Evolutionary conservation across 2,113 vertebrate species (phyloP).

Genomic region (Motacilla alba): DNA sequence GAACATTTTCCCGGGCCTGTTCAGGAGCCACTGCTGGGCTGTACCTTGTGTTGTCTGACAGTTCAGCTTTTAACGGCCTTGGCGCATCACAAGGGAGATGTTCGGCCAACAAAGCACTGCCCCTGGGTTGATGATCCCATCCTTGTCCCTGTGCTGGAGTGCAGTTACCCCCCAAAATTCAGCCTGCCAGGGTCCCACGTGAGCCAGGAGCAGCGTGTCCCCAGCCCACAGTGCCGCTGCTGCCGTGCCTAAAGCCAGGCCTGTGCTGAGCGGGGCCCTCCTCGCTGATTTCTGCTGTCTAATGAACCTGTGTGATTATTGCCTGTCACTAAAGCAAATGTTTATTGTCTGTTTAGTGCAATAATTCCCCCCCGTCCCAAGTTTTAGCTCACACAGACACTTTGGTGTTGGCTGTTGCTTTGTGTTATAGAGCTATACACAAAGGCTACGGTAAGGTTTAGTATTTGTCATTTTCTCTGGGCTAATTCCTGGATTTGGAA

Average conservation of each 20-base stretch:
- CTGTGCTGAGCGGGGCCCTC: constrained; percentile 13
- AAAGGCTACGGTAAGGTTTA: constrained; percentile 78
- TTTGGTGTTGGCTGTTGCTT: constrained; percentile 74
- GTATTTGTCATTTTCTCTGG: constrained; percentile 67
- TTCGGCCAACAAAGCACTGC: not conserved
- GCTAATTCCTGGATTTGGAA: constrained; percentile 70
- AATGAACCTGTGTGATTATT: constrained; percentile 65
- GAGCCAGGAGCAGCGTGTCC: not conserved
- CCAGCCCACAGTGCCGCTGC: not conserved
- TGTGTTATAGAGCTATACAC: constrained; percentile 74
- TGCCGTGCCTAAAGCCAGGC: constrained; percentile 34
- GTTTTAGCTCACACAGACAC: constrained; percentile 66
- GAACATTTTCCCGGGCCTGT: not conserved
- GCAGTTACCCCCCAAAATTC: not conserved
- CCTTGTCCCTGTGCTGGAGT: not conserved
- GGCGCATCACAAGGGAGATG: not conserved
- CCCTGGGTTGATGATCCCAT: not conserved
- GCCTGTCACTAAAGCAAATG: constrained; percentile 55
- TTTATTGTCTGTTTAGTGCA: constrained; percentile 59
- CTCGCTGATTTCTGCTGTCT: constrained; percentile 45
- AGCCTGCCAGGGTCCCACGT: not conserved
- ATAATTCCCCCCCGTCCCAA: constrained; percentile 49
- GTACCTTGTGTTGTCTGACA: not conserved
- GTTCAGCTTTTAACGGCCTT: not conserved
- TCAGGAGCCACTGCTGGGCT: constrained; percentile 7